Evolutionary conservation across 2,888 invertebrate species (phyloP).

Genomic region (Keiferia lycopersicella): DNA sequence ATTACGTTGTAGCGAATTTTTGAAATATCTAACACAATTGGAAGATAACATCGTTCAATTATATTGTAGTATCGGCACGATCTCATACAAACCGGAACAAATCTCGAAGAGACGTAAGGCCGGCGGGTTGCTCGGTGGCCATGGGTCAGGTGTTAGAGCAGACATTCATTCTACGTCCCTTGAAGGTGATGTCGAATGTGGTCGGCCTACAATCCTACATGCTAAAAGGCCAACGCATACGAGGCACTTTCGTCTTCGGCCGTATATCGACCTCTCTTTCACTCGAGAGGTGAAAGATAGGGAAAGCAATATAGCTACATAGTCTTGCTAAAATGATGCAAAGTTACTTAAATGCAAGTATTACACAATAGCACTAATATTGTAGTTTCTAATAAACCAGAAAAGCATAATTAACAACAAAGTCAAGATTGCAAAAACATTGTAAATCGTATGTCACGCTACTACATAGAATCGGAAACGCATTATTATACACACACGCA

Average conservation of each 20-base stretch:
- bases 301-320: background rate
- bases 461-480: constrained; percentile 1
- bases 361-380: background rate
- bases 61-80: constrained; percentile 32
- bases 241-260: background rate
- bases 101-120: constrained; percentile 57
- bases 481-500: constrained; percentile 6
- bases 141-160: constrained; percentile 59
- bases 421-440: constrained; percentile 13
- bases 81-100: constrained; percentile 53
- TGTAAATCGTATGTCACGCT: constrained; percentile 9
- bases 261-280: background rate
- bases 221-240: background rate
- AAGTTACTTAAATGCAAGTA: background rate
- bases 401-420: constrained; percentile 2
- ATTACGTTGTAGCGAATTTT: constrained; percentile 7
- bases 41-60: constrained; percentile 23
- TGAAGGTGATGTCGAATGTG: constrained; percentile 42
- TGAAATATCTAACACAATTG: constrained; percentile 1
- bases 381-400: background rate
- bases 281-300: background rate
- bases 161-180: constrained; percentile 53
- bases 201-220: constrained; percentile 37
- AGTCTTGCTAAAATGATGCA: too few species aligned
- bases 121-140: constrained; percentile 52